A percentile compares a stretch with the other conserved stretches of the same genome.
Evolutionary conservation across 2,113 vertebrate genomes (phyloP).

Genomic region (rat (Rattus norvegicus)): DNA sequence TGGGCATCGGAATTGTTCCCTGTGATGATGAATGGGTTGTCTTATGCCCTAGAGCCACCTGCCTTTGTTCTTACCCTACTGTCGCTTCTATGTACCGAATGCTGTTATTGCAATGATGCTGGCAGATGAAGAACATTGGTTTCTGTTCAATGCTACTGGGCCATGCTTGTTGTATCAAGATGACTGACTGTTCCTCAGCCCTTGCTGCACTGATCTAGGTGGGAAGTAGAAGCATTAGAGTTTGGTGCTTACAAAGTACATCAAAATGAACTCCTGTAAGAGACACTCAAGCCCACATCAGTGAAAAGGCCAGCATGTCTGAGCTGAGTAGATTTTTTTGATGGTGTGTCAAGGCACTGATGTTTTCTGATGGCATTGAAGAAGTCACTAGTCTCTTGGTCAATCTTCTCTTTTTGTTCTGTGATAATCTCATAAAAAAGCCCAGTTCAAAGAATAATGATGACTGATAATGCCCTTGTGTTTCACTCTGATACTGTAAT

Average conservation of each 20-base stretch:
- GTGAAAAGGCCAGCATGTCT: not conserved
- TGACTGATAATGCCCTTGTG: conserved; percentile 69
- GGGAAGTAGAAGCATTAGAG: not conserved
- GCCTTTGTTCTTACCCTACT: rapidly evolving
- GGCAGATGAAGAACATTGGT: not conserved
- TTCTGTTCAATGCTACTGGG: not conserved
- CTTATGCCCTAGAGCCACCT: not conserved
- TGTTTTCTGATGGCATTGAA: conserved; percentile 46
- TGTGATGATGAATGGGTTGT: not conserved
- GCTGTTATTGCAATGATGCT: not conserved
- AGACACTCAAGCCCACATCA: not conserved
- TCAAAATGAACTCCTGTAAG: not conserved
- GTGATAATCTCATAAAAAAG: conserved; percentile 65
- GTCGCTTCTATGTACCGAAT: not conserved
- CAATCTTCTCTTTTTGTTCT: conserved; percentile 55
- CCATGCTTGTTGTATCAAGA: not conserved
- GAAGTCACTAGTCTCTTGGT: conserved; percentile 60
- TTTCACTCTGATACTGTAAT: conserved; percentile 68
- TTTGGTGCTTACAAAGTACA: not conserved
- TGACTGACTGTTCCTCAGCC: not conserved
- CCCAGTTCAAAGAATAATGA: conserved; percentile 40
- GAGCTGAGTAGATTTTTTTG: conserved; percentile 22
- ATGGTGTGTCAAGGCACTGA: conserved; percentile 62
- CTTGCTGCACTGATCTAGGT: not conserved
- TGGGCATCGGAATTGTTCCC: not conserved